A percentile compares a stretch with the other conserved stretches of the same genome.
Evolutionary conservation across 2,797 vertebrate genomes (phyloP).

Genomic region (Eremophila alpestris): DNA sequence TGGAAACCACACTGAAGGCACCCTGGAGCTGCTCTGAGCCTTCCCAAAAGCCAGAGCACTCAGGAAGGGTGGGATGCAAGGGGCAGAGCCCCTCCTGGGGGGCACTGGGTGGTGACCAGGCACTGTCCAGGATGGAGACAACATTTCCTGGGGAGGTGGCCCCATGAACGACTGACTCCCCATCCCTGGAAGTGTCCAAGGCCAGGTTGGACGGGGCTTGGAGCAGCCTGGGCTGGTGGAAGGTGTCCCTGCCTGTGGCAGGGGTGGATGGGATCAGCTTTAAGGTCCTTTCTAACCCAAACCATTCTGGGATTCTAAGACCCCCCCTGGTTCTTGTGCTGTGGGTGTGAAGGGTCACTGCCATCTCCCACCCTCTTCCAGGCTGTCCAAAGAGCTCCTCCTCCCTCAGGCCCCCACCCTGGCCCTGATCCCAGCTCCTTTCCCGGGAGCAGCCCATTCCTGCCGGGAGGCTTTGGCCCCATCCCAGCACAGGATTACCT

Average conservation of each 20-base stretch:
- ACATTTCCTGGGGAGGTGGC: background rate
- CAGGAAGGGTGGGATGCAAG: rapidly evolving
- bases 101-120: background rate
- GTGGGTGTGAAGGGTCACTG: rapidly evolving
- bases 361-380: background rate
- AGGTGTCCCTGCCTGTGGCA: background rate
- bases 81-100: too few species aligned
- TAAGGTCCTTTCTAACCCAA: background rate
- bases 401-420: rapidly evolving
- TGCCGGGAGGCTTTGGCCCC: rapidly evolving
- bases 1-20: too few species aligned
- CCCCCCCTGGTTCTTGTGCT: too few species aligned
- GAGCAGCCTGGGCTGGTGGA: background rate
- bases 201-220: rapidly evolving
- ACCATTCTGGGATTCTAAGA: background rate
- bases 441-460: background rate
- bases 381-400: background rate
- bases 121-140: background rate
- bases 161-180: background rate
- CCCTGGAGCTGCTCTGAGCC: background rate
- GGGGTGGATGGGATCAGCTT: background rate
- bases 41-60: background rate
- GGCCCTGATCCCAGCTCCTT: background rate
- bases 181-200: background rate
- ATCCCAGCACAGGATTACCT: background rate